Percentiles rank a stretch among this genome's conserved stretches.
Evolutionary conservation across 1,140 invertebrate genomes (phyloP).

Genomic region (Atta texana): DNA sequence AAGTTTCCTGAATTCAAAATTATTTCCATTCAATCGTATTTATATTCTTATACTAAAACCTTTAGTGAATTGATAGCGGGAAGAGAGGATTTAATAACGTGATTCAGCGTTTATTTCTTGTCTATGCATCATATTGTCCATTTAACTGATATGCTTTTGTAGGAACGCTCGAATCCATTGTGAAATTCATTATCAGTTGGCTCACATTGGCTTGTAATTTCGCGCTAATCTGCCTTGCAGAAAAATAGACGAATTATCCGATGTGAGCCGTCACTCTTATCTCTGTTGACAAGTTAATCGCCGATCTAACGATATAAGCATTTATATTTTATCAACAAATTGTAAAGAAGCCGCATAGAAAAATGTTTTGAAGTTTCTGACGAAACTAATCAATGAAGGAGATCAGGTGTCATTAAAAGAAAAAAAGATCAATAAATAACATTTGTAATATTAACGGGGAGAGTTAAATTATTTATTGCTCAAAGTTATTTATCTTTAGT

Average conservation of each 20-base stretch:
- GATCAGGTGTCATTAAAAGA: no score
- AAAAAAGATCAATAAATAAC: no score
- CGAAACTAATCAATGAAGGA: no score
- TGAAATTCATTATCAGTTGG: background rate
- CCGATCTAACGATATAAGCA: background rate
- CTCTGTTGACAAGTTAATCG: background rate
- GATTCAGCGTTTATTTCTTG: conserved; percentile 22
- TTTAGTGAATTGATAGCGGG: background rate
- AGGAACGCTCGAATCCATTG: background rate
- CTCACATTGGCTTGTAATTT: background rate
- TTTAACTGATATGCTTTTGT: background rate
- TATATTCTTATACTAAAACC: background rate
- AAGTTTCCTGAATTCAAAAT: no score
- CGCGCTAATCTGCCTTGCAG: background rate
- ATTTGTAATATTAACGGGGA: no score
- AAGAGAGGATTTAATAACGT: conserved; percentile 12
- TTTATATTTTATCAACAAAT: background rate
- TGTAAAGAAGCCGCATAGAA: no score
- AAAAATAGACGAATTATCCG: background rate
- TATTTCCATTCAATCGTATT: no score
- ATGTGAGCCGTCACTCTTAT: background rate
- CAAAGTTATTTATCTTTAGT: no score
- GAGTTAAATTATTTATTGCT: no score
- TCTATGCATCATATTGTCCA: conserved; percentile 9
- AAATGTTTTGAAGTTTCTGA: no score